Percentiles rank a stretch among this genome's conserved stretches.
phyloP scores from a whole-genome alignment of 2,797 vertebrate genomes.

The Synanceia verrucosa region DNA sequence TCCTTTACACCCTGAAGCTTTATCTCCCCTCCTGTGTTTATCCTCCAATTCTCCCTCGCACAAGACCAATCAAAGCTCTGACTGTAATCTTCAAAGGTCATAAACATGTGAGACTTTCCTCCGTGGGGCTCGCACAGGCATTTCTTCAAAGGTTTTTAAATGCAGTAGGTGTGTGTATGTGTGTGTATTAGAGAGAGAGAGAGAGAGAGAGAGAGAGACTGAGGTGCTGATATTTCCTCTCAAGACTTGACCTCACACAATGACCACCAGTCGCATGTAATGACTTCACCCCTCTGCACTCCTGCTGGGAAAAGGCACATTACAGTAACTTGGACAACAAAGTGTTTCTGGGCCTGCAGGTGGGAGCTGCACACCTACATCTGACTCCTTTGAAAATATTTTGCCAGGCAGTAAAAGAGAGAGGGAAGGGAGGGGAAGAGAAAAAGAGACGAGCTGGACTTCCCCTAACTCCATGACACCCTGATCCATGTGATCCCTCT shows the following conservation, averaged over 20 bases:
- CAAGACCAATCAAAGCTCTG: conserved; percentile 26
- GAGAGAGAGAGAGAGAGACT: neutral
- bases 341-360: conserved; percentile 33
- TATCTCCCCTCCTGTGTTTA: conserved; percentile 43
- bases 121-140: neutral
- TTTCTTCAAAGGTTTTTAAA: conserved; percentile 54
- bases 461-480: conserved; percentile 51
- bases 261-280: conserved; percentile 29
- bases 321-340: conserved; percentile 40
- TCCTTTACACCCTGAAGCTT: conserved; percentile 43
- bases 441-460: conserved; percentile 34
- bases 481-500: conserved; percentile 57
- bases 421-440: neutral
- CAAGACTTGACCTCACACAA: conserved; percentile 38
- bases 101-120: conserved; percentile 53
- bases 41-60: conserved; percentile 9
- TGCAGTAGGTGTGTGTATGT: neutral
- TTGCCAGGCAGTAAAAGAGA: conserved; percentile 41
- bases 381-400: conserved; percentile 68
- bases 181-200: no score
- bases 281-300: conserved; percentile 50
- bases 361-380: conserved; percentile 45
- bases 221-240: conserved; percentile 48
- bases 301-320: conserved; percentile 39
- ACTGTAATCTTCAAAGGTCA: conserved; percentile 41